A percentile compares a stretch with the other conserved stretches of the same genome.
phyloP scores from a whole-genome alignment of 2,113 vertebrate species.

The Rhinoptilus africanus region DNA sequence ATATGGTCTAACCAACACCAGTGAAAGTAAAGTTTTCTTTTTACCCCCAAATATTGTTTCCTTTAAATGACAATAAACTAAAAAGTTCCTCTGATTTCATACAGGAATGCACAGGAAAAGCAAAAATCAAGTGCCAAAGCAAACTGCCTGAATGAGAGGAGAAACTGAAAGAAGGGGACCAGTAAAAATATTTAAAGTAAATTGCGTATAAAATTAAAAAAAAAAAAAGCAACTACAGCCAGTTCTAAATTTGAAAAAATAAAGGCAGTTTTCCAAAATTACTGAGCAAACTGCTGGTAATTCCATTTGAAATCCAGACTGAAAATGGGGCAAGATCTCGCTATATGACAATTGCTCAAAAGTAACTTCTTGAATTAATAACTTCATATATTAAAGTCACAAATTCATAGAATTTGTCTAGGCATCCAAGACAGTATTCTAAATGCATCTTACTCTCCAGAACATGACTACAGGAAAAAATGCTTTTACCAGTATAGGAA shows the following conservation, averaged over 20 bases:
- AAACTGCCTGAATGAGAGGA: not conserved
- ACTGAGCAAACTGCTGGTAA: not conserved
- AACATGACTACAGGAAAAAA: not conserved
- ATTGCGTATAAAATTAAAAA: not conserved
- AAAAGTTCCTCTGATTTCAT: not conserved
- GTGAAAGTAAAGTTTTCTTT: not conserved
- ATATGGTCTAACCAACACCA: not conserved
- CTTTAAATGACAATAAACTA: not conserved
- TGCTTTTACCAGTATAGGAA: not conserved
- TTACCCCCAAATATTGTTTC: not conserved
- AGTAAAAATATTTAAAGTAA: not conserved
- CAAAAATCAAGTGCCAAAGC: not conserved
- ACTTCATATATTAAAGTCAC: not conserved
- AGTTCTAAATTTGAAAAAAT: not conserved
- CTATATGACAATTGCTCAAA: not conserved
- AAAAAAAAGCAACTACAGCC: not conserved
- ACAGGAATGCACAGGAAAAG: not conserved
- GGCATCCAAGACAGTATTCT: not conserved
- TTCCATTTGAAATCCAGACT: not conserved
- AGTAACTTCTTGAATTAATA: not conserved
- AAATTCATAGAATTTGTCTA: not conserved
- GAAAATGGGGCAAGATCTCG: not conserved
- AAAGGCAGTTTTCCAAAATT: not conserved
- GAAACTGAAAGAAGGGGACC: not conserved
- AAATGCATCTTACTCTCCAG: not conserved